phyloP scores from a whole-genome alignment of 2,113 vertebrate genomes.

The Anser brachyrhynchus region DNA sequence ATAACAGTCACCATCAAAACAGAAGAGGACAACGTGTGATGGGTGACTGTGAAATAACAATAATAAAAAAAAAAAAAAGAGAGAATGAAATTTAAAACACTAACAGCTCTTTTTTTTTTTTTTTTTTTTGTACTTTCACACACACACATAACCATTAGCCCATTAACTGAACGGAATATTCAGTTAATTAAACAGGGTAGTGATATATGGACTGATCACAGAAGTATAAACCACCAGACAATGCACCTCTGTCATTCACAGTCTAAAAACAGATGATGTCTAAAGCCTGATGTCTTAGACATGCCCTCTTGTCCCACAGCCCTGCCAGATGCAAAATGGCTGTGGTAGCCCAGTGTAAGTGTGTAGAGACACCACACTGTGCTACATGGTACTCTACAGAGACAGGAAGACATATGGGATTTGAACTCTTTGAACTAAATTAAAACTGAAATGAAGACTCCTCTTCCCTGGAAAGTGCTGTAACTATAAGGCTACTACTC shows the following conservation, averaged over 20 bases:
- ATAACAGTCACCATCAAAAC: not conserved
- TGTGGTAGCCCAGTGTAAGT: not conserved
- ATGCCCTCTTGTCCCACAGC: rapidly evolving
- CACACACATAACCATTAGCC: not conserved
- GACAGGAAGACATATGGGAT: not conserved
- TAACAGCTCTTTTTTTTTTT: not conserved
- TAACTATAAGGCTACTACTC: not conserved
- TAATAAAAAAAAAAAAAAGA: not conserved
- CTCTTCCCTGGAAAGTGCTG: not conserved
- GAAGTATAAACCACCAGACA: not conserved
- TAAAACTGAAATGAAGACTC: not conserved
- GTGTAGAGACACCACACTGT: rapidly evolving
- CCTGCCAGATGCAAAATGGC: not conserved
- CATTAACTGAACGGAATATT: not conserved
- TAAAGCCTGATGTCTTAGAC: not conserved
- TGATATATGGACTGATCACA: not conserved
- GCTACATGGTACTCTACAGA: not conserved
- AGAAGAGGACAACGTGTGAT: not conserved
- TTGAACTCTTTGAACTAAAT: not conserved
- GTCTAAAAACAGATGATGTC: not conserved
- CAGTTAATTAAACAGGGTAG: not conserved
- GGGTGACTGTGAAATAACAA: not conserved
- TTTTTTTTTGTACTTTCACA: not conserved
- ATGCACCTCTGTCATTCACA: not conserved
- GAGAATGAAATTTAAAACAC: not conserved